Evolutionary conservation across 2,888 invertebrate genomes (phyloP).

Genomic region (Drosophila mimetica): DNA sequence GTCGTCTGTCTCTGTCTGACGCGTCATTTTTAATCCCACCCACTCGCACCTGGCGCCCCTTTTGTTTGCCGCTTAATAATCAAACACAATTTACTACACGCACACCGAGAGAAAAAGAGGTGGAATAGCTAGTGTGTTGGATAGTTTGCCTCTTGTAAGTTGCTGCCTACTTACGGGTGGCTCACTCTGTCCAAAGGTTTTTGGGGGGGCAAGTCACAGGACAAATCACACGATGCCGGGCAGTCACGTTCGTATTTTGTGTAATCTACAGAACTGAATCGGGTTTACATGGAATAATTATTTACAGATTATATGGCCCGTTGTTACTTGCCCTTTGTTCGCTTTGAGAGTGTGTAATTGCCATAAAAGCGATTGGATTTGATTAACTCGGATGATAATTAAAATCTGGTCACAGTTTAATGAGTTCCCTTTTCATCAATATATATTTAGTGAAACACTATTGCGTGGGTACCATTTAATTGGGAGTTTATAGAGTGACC

Average conservation of each 20-base stretch:
- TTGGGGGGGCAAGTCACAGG: constrained; percentile 4
- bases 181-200: background rate
- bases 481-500: no score
- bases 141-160: constrained; percentile 13
- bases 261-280: constrained; percentile 32
- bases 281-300: constrained; percentile 42
- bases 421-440: background rate
- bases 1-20: constrained; percentile 11
- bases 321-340: background rate
- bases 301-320: constrained; percentile 24
- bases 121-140: constrained; percentile 2
- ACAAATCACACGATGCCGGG: constrained; percentile 12
- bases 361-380: constrained; percentile 18
- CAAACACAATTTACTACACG: constrained; percentile 47
- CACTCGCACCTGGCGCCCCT: constrained; percentile 25
- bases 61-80: constrained; percentile 50
- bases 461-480: no score
- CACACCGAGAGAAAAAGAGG: background rate
- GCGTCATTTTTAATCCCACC: constrained; percentile 8
- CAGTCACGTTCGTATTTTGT: constrained; percentile 34
- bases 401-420: constrained; percentile 25
- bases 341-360: constrained; percentile 13
- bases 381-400: constrained; percentile 29
- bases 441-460: no score
- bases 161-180: constrained; percentile 9